Evolutionary conservation across 2,888 invertebrate species (phyloP).

Genomic region (Galerucella calmariensis): DNA sequence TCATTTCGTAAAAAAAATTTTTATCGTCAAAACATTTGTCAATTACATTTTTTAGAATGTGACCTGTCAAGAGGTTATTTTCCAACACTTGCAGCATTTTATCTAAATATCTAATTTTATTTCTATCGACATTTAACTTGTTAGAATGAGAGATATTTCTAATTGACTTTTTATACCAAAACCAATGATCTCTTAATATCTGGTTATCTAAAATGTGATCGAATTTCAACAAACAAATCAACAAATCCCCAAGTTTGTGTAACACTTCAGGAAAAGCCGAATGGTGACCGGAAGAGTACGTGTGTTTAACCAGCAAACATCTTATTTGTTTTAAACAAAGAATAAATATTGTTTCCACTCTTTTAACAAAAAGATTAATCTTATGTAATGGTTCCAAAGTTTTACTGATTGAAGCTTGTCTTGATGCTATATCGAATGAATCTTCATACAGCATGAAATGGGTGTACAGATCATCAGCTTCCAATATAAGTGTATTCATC

Average conservation of each 20-base stretch:
- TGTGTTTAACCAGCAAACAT: slow-evolving; percentile 72
- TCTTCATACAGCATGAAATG: slow-evolving; percentile 77
- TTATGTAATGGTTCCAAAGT: slow-evolving; percentile 73
- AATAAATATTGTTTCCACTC: slow-evolving; percentile 77
- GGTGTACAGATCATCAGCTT: slow-evolving; percentile 74
- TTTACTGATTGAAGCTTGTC: slow-evolving; percentile 64
- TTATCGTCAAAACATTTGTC: slow-evolving; percentile 59
- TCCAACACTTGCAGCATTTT: slow-evolving; percentile 79
- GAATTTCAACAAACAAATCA: slow-evolving; percentile 74
- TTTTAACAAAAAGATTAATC: slow-evolving; percentile 75
- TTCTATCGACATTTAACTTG: slow-evolving; percentile 69
- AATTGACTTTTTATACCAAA: slow-evolving; percentile 79
- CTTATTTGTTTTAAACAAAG: slow-evolving; percentile 81
- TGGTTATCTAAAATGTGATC: slow-evolving; percentile 75
- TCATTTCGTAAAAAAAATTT: slow-evolving; percentile 52
- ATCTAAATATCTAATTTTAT: slow-evolving; percentile 75
- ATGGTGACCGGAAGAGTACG: slow-evolving; percentile 54
- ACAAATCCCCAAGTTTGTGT: slow-evolving; percentile 73
- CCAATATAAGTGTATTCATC: slow-evolving; percentile 74
- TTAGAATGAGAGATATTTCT: slow-evolving; percentile 75
- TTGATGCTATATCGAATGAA: slow-evolving; percentile 60
- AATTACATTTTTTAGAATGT: slow-evolving; percentile 72
- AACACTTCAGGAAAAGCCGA: slow-evolving; percentile 63
- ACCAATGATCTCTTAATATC: slow-evolving; percentile 77
- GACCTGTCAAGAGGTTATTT: slow-evolving; percentile 74